Base-by-base conservation (phyloP, 2,888 invertebrate species). In the Drosophila maculinotata region DNA sequence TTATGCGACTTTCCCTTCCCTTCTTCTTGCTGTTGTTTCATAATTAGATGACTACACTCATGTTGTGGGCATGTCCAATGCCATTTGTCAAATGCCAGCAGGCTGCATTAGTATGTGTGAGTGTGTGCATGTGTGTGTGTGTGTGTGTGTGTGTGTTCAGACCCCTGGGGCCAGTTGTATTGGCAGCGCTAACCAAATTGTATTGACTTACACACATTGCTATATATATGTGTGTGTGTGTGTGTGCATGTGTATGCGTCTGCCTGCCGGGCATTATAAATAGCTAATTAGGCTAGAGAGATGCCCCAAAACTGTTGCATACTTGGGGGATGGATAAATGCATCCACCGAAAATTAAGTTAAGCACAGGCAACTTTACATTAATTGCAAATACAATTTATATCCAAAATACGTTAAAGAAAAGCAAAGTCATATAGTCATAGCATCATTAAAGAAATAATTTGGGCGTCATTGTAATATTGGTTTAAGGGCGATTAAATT, bases 201-300 rank as follows among this genome's bases (percentile, higher is more conserved):
- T 73, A 80, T 80, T 84, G 84, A 84, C 84, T 74, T 80, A 49
- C 78, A 51, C 65, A 59, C 60, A 48, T 10, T 42, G 45, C 53
- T 49, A 66, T 47, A 42, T 58, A n/a, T n/a, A n/a, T n/a, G n/a
- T 54, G 48, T 51, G 58, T 48, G 56, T 25, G 44, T 59, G 44
- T 31, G 54, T 47, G 36, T 44, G 35, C 23, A 25, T 62, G 51
- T 58, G 36, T 45, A 23, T 36, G n/a, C 51, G 44, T 42, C 20
- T 12, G 28, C 14, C 56, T 67, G 57, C 33, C 33, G 53, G 59
- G 58, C 76, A 70, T 77, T 60, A 85, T 82, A 79, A 82, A 82
- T 77, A 79, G 58, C 79, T 77, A 77, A 85, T 85, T 85, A 79
- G 64, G 58, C 66, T 49, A 28, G 39, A 59, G 73, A 58, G 31